These are phyloP conservation scores for Chlorodrepanis virens DNA, from an alignment of 2,113 vertebrate genomes.

Conservation along the genomic window DNA sequence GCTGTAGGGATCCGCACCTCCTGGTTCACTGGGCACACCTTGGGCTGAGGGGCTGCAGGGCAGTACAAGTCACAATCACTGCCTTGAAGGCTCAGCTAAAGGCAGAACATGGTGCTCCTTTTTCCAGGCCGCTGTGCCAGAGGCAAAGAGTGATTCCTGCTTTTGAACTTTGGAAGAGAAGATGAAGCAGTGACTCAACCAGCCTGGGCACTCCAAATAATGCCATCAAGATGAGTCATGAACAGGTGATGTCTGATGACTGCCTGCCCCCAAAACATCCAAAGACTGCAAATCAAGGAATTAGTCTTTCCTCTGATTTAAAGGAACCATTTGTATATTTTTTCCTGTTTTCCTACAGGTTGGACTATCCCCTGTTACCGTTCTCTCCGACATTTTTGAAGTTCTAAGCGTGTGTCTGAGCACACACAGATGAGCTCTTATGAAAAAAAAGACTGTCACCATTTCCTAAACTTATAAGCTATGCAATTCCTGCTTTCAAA, in stretches of 20 bases:
- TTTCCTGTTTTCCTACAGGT: background rate
- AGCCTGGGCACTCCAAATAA: background rate
- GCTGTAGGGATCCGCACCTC: background rate
- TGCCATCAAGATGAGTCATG: background rate
- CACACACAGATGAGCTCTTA: background rate
- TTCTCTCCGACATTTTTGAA: background rate
- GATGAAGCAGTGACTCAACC: background rate
- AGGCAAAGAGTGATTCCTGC: background rate
- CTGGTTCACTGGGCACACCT: background rate
- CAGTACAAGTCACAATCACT: background rate
- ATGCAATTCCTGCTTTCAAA: background rate
- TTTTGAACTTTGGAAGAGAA: background rate
- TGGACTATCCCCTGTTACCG: background rate
- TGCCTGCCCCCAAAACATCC: background rate
- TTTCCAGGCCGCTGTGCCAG: background rate
- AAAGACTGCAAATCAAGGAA: background rate
- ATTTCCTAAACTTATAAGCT: background rate
- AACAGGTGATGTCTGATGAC: background rate
- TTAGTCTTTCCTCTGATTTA: background rate
- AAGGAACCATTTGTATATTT: background rate
- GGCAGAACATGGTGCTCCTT: background rate
- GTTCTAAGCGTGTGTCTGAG: background rate
- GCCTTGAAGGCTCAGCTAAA: background rate
- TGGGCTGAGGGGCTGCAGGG: background rate
- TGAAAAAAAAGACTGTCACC: background rate